Evolutionary conservation across 2,113 vertebrate genomes (phyloP).

Genomic region (Psittacula cyanocephala): DNA sequence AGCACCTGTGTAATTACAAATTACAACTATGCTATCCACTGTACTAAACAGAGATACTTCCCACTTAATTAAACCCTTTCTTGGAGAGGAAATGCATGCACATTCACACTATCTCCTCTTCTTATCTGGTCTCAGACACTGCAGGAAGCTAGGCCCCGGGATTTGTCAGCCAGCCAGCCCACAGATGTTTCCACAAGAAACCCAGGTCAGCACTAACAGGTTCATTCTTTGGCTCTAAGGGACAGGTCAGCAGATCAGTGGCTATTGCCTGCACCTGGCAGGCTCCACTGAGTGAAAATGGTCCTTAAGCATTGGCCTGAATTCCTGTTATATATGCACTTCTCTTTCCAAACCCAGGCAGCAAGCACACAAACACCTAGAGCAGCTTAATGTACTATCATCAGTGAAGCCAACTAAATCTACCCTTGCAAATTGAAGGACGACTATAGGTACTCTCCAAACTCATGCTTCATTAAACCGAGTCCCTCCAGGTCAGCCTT

Average conservation of each 20-base stretch:
- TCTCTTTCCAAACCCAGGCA: not conserved
- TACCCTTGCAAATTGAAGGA: not conserved
- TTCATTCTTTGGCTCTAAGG: constrained; percentile 2
- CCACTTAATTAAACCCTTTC: constrained; percentile 49
- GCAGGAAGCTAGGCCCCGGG: constrained; percentile 32
- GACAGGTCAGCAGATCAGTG: constrained; percentile 55
- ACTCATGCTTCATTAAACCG: not conserved
- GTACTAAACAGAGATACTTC: constrained; percentile 43
- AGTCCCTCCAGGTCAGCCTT: not conserved
- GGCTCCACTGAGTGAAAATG: not conserved
- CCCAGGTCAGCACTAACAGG: constrained; percentile 55
- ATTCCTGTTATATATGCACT: not conserved
- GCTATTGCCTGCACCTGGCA: constrained; percentile 34
- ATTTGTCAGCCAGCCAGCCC: constrained; percentile 44
- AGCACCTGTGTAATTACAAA: constrained; percentile 33
- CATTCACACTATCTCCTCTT: constrained; percentile 12
- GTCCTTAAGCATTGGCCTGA: not conserved
- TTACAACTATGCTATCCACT: constrained; percentile 1
- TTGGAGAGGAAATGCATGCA: constrained; percentile 30
- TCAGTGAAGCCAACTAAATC: not conserved
- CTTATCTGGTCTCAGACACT: constrained; percentile 56
- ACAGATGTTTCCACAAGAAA: constrained; percentile 26
- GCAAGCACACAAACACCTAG: not conserved
- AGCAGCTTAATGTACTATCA: not conserved
- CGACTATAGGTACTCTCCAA: not conserved